Evolutionary conservation across 2,797 vertebrate genomes (phyloP), one percentile per base, ranked within the genome.

Genomic region (Margarornis squamiger): DNA sequence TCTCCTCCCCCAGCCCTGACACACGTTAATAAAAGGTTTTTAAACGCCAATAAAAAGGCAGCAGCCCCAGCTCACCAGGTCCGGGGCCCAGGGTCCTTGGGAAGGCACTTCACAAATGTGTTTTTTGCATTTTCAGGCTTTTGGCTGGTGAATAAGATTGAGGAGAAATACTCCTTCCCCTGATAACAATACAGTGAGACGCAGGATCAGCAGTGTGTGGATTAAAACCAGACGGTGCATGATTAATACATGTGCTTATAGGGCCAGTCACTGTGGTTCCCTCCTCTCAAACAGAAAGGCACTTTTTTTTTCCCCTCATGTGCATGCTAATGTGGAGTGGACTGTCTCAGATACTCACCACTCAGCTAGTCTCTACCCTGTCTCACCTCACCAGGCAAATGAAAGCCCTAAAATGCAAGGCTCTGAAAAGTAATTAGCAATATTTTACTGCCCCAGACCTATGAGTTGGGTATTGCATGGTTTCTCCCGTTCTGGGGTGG

Each of bases 141-240:
- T 98, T 98, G 98, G 97, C 98, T 97, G 95, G 96, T 97, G 97
- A 97, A 95, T 97, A 97, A 98, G 97, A 98, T 97, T 98, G 97
- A 97, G 95, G 97, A 98, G 97, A 98, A 98, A 97, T 96, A 96
- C 95, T 97, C 96, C 97, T 98, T 98, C 97, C 97, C 97, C 95
- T 97, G 97, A 98, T 98, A 98, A 98, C 98, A 97, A 97, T 98
- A 97, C 97, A 97, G 97, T 96, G 97, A 98, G 97, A 98, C 97
- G 97, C 98, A 97, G 97, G 97, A 98, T 97, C 97, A 98, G 98
- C 97, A 98, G 96, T 66, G 66, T 96, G 97, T 97, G 98, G 98
- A 98, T 98, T 98, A 98, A 98, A 98, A 98, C 98, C 98, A 98
- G 98, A 98, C 98, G 97, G 97, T 97, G 97, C 96, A 98, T 98